Evolutionary conservation across 2,113 vertebrate species (phyloP).

Genomic region (Ciconia stormi): DNA sequence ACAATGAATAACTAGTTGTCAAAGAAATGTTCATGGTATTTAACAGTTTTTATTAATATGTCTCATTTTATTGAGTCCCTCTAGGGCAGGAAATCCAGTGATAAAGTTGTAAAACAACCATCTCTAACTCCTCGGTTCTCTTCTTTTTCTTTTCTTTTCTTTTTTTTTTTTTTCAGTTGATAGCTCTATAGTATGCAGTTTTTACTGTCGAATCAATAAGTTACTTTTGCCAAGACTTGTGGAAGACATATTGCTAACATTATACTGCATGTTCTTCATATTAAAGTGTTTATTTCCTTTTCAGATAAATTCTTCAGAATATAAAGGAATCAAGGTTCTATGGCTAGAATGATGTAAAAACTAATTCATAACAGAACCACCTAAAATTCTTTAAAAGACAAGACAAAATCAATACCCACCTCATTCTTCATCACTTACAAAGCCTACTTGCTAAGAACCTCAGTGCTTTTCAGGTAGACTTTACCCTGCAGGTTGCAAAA

Average conservation of each 20-base stretch:
- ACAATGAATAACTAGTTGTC: not conserved
- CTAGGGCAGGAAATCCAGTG: not conserved
- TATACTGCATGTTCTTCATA: not conserved
- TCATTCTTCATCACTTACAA: not conserved
- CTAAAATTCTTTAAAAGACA: not conserved
- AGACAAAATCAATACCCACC: slow-evolving; percentile 4
- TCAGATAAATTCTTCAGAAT: not conserved
- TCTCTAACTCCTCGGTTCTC: not conserved
- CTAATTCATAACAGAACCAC: not conserved
- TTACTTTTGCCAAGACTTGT: not conserved
- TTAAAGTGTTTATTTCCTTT: not conserved
- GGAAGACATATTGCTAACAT: not conserved
- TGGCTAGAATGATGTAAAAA: not conserved
- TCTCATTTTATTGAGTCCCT: not conserved
- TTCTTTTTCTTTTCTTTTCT: not conserved
- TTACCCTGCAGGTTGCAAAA: not conserved
- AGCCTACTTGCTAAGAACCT: not conserved
- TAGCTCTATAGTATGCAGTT: not conserved
- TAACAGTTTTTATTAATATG: slow-evolving; percentile 15
- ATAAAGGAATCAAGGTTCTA: not conserved
- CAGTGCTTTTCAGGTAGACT: not conserved
- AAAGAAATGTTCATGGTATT: not conserved
- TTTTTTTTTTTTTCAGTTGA: not conserved
- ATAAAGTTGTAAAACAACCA: not conserved
- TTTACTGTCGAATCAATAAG: not conserved